Percentiles rank a stretch among this genome's conserved stretches.
phyloP scores from a whole-genome alignment of 2,888 invertebrate genomes.

The Calliscelio sp. region DNA sequence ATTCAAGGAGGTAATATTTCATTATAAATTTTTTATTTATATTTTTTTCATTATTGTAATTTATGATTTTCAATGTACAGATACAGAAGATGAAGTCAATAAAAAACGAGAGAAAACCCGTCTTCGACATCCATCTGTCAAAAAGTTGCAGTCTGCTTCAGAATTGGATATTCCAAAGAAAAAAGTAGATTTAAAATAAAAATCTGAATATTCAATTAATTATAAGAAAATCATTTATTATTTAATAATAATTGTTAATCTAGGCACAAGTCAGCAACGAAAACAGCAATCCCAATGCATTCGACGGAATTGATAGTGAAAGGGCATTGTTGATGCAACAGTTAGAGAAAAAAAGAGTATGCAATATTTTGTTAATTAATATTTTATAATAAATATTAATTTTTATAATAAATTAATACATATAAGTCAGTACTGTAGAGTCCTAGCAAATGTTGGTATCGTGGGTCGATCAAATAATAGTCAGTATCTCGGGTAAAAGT shows the following conservation, averaged over 20 bases:
- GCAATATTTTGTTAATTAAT: too few species aligned
- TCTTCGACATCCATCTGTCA: background rate
- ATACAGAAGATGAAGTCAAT: background rate
- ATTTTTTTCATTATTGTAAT: background rate
- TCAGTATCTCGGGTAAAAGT: too few species aligned
- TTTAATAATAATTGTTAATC: background rate
- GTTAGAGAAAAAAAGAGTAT: background rate
- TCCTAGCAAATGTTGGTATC: too few species aligned
- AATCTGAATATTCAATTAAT: background rate
- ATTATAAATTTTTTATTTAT: background rate
- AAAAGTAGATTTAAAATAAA: background rate
- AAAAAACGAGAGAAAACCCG: background rate
- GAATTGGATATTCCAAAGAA: background rate
- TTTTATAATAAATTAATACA: too few species aligned
- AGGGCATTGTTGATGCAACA: background rate
- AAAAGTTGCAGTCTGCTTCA: slow-evolving; percentile 1
- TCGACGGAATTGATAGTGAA: background rate
- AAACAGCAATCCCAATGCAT: slow-evolving; percentile 4
- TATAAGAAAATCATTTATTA: background rate
- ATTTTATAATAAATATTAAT: too few species aligned
- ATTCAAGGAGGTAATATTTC: slow-evolving; percentile 8
- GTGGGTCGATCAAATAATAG: too few species aligned
- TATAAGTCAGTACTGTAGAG: too few species aligned
- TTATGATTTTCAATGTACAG: background rate
- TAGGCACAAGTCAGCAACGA: background rate